Evolutionary conservation across 1,140 invertebrate species (phyloP).

Genomic region (Conus ventricosus): DNA sequence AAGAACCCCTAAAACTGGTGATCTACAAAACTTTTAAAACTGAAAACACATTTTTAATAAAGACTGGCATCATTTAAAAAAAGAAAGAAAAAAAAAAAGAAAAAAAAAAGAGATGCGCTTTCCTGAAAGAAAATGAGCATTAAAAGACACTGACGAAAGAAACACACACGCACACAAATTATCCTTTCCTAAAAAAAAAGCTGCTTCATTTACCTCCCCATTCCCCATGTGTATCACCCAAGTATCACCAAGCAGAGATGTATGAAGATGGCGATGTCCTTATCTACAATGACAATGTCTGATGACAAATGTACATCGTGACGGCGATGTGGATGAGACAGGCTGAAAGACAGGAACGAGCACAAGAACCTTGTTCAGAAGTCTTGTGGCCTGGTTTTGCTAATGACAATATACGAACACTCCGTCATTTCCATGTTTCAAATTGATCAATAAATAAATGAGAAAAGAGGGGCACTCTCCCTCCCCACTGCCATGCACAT

Average conservation of each 20-base stretch:
- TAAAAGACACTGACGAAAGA: no score
- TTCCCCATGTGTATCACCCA: neutral
- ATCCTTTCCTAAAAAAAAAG: neutral
- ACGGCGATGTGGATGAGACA: constrained; percentile 15
- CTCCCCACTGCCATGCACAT: constrained; percentile 55
- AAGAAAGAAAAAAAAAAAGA: no score
- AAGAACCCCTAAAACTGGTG: no score
- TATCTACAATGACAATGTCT: neutral
- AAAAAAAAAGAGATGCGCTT: no score
- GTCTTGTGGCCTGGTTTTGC: constrained; percentile 33
- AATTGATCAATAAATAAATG: neutral
- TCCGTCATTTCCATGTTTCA: neutral
- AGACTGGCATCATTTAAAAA: no score
- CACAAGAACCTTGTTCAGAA: neutral
- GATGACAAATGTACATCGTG: neutral
- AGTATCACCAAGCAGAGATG: neutral
- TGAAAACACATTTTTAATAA: no score
- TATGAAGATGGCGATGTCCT: neutral
- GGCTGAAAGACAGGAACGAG: constrained; percentile 18
- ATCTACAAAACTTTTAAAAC: no score
- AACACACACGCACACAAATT: no score
- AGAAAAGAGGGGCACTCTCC: constrained; percentile 30
- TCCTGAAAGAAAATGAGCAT: no score
- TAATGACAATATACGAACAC: neutral
- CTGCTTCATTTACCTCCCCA: neutral